phyloP scores from a whole-genome alignment of 2,113 vertebrate genomes.

The Rhipidura dahli region DNA sequence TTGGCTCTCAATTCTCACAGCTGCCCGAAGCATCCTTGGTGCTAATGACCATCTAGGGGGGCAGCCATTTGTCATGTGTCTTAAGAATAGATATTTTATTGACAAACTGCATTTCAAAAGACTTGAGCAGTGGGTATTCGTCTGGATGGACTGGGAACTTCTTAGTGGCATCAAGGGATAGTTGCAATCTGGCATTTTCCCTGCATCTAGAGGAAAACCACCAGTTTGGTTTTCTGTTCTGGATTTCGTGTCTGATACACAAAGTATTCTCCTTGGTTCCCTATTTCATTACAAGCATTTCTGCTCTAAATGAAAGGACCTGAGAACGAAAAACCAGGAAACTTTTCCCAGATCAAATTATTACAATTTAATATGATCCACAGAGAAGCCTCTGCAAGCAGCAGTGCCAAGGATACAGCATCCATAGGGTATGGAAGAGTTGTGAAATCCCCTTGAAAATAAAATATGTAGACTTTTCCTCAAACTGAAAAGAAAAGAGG shows the following conservation, averaged over 20 bases:
- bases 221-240: neutral
- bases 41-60: neutral
- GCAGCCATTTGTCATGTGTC: neutral
- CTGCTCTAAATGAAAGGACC: neutral
- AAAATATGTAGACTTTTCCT: neutral
- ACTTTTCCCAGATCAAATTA: neutral
- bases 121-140: neutral
- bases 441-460: neutral
- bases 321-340: neutral
- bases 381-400: neutral
- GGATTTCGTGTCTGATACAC: neutral
- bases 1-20: neutral
- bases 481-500: neutral
- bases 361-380: neutral
- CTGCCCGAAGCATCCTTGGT: neutral
- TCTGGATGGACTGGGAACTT: neutral
- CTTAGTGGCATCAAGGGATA: neutral
- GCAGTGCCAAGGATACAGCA: neutral
- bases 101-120: neutral
- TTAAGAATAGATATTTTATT: neutral
- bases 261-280: neutral
- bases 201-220: neutral
- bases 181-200: neutral
- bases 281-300: neutral
- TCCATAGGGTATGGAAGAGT: neutral